Percentiles rank a stretch among this genome's conserved stretches.
phyloP scores from a whole-genome alignment of 2,888 invertebrate genomes.

The Meghimatium bilineatum region DNA sequence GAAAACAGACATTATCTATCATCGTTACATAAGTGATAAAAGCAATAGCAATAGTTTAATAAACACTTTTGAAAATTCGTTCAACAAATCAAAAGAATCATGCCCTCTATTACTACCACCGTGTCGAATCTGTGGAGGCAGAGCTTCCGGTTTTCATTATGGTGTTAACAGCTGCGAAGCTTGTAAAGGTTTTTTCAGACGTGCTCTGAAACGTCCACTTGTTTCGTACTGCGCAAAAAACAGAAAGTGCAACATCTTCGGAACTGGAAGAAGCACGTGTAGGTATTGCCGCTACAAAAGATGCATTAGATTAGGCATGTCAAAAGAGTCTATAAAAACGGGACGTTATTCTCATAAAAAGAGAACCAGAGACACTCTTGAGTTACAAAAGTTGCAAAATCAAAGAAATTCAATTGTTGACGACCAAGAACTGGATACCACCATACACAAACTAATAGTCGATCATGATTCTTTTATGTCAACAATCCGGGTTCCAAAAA shows the following conservation, averaged over 20 bases:
- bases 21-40: too few species aligned
- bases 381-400: slow-evolving; percentile 65
- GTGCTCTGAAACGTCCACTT: slow-evolving; percentile 46
- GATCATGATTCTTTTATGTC: slow-evolving; percentile 17
- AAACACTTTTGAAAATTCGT: too few species aligned
- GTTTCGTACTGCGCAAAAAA: slow-evolving; percentile 57
- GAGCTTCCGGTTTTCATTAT: slow-evolving; percentile 54
- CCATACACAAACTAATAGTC: background rate
- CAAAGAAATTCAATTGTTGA: background rate
- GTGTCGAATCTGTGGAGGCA: slow-evolving; percentile 52
- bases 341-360: slow-evolving; percentile 75
- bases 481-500: background rate
- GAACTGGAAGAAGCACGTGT: slow-evolving; percentile 69
- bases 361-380: slow-evolving; percentile 70
- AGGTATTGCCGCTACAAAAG: slow-evolving; percentile 70
- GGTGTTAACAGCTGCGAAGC: slow-evolving; percentile 56
- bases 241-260: slow-evolving; percentile 60
- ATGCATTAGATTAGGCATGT: slow-evolving; percentile 72
- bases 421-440: background rate
- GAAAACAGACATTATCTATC: too few species aligned
- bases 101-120: slow-evolving; percentile 44
- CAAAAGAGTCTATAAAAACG: slow-evolving; percentile 74
- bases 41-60: too few species aligned
- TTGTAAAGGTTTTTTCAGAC: slow-evolving; percentile 52
- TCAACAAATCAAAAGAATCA: background rate